Conservation (phyloP, 2,113 vertebrate genomes). For the Crotalus viridis region DNA sequence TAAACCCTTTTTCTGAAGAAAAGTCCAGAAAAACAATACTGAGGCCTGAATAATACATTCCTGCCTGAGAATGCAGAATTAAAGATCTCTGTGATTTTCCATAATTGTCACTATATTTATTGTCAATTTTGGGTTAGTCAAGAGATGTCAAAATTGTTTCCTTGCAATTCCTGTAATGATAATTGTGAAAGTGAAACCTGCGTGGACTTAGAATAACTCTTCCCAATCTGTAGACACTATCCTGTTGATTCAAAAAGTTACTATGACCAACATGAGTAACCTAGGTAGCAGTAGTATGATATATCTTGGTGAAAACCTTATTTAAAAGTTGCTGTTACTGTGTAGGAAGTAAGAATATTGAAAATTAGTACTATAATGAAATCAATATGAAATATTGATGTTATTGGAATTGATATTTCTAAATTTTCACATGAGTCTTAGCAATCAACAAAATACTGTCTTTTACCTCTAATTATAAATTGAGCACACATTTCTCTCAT, state of each 20-base stretch:
- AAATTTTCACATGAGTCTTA: not conserved
- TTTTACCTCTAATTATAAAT: not conserved
- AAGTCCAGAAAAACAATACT: not conserved
- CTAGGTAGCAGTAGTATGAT: not conserved
- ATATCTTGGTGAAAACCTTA: not conserved
- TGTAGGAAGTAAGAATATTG: not conserved
- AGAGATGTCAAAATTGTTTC: not conserved
- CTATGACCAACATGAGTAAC: not conserved
- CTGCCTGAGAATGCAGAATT: not conserved
- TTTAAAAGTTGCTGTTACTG: not conserved
- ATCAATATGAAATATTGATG: not conserved
- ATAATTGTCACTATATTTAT: not conserved
- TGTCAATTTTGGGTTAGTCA: not conserved
- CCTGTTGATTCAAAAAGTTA: not conserved
- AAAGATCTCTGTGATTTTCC: not conserved
- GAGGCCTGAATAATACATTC: conserved; percentile 5
- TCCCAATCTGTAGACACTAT: not conserved
- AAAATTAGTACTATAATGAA: not conserved
- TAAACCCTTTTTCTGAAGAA: conserved; percentile 14
- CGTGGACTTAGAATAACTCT: not conserved
- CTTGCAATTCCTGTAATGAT: not conserved
- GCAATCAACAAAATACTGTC: not conserved
- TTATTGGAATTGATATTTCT: not conserved
- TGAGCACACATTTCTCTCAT: not conserved
- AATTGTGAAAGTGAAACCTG: not conserved